A percentile compares a stretch with the other conserved stretches of the same genome.
Evolutionary conservation across 2,888 invertebrate genomes (phyloP).

Genomic region (Byasa hedistus): DNA sequence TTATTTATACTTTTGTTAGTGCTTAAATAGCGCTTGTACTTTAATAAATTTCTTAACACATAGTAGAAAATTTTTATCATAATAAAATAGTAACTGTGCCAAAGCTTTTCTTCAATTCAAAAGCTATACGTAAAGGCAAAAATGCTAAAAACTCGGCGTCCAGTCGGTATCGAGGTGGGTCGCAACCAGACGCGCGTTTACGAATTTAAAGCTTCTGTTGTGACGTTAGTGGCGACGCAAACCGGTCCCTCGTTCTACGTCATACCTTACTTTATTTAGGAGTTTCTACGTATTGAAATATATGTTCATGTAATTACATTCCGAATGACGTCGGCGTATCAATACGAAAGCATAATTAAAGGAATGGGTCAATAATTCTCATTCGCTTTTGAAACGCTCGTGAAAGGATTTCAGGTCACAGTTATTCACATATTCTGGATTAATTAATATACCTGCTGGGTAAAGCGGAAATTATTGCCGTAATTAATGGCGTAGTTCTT

Average conservation of each 20-base stretch:
- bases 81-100: neutral
- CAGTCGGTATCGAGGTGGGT: constrained; percentile 5
- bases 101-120: neutral
- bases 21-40: neutral
- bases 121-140: neutral
- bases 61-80: no score
- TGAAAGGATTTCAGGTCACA: no score
- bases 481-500: neutral
- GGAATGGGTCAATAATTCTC: neutral
- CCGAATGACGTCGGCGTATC: neutral
- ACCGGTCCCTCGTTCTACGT: constrained; percentile 23
- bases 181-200: constrained; percentile 19
- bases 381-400: neutral
- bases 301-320: neutral
- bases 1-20: neutral
- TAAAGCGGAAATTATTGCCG: neutral
- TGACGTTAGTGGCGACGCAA: constrained; percentile 23
- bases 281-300: constrained; percentile 1
- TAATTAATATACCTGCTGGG: no score
- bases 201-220: constrained; percentile 19
- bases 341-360: neutral
- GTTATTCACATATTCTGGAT: no score
- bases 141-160: neutral
- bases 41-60: no score
- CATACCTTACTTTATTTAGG: constrained; percentile 7